Base-by-base conservation (phyloP, 2,113 vertebrate genomes). In the Corythornis vintsioides region DNA sequence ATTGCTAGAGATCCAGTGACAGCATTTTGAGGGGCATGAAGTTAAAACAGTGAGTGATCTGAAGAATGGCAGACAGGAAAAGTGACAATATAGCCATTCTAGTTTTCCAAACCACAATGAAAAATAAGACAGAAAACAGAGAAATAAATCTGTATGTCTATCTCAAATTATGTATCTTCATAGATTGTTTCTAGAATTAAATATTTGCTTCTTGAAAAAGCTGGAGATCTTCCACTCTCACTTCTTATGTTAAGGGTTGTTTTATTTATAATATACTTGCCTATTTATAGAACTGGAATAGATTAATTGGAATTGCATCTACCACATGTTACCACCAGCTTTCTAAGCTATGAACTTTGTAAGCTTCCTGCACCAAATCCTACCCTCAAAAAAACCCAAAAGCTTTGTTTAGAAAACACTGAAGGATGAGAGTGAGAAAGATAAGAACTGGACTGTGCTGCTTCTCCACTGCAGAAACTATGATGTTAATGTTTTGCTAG, bases 401-500 rank as follows among this genome's bases (percentile, higher is more conserved):
- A 13, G 4, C 15, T 53, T 55, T 76, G 35, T 42, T 35, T 35
- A 47, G 35, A 43, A 60, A 20, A 42, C 14, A 53, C 0, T 56
- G 21, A 84, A 87, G 12, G 52, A 45, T 66, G n/a, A 38, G 15
- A 60, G 21, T 18, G 71, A 82, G 31, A 88, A 52, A 67, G 21
- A 16, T 66, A 33, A 53, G 33, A 82, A 74, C 1, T 6, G 2
- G 43, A 20, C 48, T 31, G 20, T 59, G 40, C 42, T 89, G 1
- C 48, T 45, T 25, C 35, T 60, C 14, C 25, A 72, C 22, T 16
- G 59, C 17, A 53, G 55, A 67, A 66, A 61, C 21, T 3, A 57
- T 3, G 1, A 21, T 6, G 21, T 11, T 8, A 38, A 28, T 26
- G 6, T 28, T 65, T 42, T 1, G 2, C 28, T 53, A 18, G 3